These are phyloP conservation scores for Ormia ochracea DNA, from an alignment of 2,888 invertebrate species.

Conservation along the genomic window DNA sequence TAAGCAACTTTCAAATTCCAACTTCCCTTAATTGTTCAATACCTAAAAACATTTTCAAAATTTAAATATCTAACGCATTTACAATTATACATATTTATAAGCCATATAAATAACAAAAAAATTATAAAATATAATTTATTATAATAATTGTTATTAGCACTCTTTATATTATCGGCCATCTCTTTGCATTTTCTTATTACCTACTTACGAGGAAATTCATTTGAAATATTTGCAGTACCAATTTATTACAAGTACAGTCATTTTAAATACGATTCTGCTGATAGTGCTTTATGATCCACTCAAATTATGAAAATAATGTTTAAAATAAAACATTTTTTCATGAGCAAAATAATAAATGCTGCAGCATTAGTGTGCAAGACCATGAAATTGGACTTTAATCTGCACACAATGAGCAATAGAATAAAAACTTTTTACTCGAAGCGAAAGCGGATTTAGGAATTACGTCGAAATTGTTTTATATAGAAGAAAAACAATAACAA, in stretches of 20 bases:
- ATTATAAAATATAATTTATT: no score
- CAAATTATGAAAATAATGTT: neutral
- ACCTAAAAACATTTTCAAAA: no score
- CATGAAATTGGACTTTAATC: neutral
- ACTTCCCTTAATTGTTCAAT: no score
- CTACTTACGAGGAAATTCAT: neutral
- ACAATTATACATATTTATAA: no score
- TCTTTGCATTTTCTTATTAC: neutral
- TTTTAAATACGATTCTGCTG: neutral
- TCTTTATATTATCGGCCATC: no score
- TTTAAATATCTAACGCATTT: no score
- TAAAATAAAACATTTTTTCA: neutral
- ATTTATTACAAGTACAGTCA: neutral
- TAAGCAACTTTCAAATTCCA: no score
- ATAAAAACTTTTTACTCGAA: neutral
- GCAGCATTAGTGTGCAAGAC: neutral
- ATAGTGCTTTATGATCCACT: neutral
- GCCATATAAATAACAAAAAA: no score
- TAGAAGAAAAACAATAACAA: no score
- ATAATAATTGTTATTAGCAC: no score
- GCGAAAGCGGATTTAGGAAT: neutral
- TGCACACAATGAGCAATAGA: neutral
- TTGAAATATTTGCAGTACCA: neutral
- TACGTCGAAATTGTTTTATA: no score
- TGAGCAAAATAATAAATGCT: neutral